These are phyloP conservation scores for Zonitis immaculata DNA, from an alignment of 2,888 invertebrate genomes.

Conservation along the genomic window DNA sequence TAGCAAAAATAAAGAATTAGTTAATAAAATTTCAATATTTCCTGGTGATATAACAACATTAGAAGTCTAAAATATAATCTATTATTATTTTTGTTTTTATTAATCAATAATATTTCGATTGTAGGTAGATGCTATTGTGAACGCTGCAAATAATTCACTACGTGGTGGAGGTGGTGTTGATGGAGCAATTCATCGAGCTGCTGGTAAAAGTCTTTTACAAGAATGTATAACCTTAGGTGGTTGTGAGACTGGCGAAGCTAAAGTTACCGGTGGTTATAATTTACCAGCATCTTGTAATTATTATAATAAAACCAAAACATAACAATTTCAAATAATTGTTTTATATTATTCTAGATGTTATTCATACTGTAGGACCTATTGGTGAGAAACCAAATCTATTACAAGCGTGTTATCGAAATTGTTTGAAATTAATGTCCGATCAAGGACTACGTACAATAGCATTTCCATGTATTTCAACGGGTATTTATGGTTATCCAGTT, in stretches of 20 bases:
- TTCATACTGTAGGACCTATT: constrained; percentile 85
- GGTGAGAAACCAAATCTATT: constrained; percentile 64
- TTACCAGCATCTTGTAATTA: constrained; percentile 58
- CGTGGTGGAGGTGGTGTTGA: constrained; percentile 86
- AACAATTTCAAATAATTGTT: not conserved
- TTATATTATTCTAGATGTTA: constrained; percentile 63
- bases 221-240: constrained; percentile 71
- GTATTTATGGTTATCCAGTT: constrained; percentile 85
- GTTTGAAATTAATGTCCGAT: constrained; percentile 55
- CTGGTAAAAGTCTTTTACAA: constrained; percentile 62
- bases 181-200: constrained; percentile 82
- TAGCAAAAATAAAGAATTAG: constrained; percentile 48
- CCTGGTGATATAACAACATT: constrained; percentile 79
- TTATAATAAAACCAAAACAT: not conserved
- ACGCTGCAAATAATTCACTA: constrained; percentile 77
- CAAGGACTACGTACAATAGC: constrained; percentile 66
- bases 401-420: constrained; percentile 65
- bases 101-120: too few species aligned
- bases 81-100: constrained; percentile 8
- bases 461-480: constrained; percentile 88
- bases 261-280: constrained; percentile 75
- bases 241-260: constrained; percentile 78
- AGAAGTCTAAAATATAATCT: constrained; percentile 58
- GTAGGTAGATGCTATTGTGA: constrained; percentile 80
- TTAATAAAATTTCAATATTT: constrained; percentile 62